Base-by-base conservation (phyloP, 1,140 invertebrate genomes). In the Diplogasteroides magnus region DNA sequence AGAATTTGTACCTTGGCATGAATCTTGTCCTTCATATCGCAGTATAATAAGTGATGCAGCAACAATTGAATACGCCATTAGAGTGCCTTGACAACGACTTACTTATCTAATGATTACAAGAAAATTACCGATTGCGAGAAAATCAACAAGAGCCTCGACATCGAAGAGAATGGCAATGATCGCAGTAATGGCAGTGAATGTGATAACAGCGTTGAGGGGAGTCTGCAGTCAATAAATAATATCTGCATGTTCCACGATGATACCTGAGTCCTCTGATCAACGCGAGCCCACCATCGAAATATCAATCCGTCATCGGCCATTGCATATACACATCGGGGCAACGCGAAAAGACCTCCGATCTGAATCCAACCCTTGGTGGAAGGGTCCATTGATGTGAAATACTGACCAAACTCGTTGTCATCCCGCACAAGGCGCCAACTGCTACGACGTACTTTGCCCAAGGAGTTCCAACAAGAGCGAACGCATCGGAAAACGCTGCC, bases 41-140 rank as follows among this genome's bases (percentile, higher is more conserved):
- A 96, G 85, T 71, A 95, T 87, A 14, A 94, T 86, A 0, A 96
- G 91, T 72, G 90, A 94, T 48, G 91, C 87, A 19, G 92, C 90
- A 0, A 97, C 93, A 58, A 96, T 89, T 15, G 91, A 91, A 81
- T 95, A 96, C 0, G 93, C 93, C 61, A 96, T 85, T 0, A 97
- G 84, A 0, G 93, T 96, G 63, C 23, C 23, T 25, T 6, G 23
- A 60, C 13, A 29, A 23, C 3, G 59, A 13, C 28, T 13, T 25
- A 11, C 28, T 23, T 60, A 19, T 48, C 37, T 11, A n/a, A n/a
- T n/a, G 37, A 48, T 48, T 48, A 6, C 19, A 6, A 11, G n/a
- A n/a, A n/a, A 48, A 6, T 48, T 19, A 60, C 93, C 93, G 76
- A 97, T 96, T 0, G 92, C 94, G 88, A 96, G 92, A 89, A 97